phyloP scores from a whole-genome alignment of 35 echinoderm and acorn worm species.

The Chiridota heheva region DNA sequence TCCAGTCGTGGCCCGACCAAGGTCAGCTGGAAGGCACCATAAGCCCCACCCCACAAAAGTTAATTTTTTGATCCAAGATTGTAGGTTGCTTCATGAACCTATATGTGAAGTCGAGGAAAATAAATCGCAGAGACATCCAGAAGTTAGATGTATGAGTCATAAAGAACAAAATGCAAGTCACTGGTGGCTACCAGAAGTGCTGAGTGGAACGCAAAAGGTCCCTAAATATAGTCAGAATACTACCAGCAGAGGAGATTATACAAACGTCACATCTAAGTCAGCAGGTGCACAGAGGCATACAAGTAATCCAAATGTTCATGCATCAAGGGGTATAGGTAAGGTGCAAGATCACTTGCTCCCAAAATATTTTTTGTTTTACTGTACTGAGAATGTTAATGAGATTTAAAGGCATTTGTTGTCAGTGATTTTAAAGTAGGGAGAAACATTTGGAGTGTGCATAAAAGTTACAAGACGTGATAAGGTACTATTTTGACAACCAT shows the following conservation, averaged over 20 bases:
- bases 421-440: too few relatives aligned
- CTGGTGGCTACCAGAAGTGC: constrained; percentile 70
- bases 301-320: constrained; percentile 56
- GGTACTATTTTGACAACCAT: too few relatives aligned
- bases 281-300: constrained; percentile 62
- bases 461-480: too few relatives aligned
- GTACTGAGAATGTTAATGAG: too few relatives aligned
- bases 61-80: constrained; percentile 80
- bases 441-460: too few relatives aligned
- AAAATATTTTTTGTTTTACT: too few relatives aligned
- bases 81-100: constrained; percentile 70
- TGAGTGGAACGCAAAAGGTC: background rate
- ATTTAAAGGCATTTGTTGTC: too few relatives aligned
- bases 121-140: too few relatives aligned
- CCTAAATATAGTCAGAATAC: constrained; percentile 66
- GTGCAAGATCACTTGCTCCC: too few relatives aligned
- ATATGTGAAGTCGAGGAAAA: constrained; percentile 84
- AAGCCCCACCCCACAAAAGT: constrained; percentile 68
- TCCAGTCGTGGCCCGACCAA: background rate
- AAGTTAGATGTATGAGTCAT: too few relatives aligned
- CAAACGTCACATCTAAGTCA: constrained; percentile 5
- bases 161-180: constrained; percentile 28
- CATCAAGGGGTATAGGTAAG: constrained; percentile 76
- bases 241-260: constrained; percentile 68
- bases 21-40: constrained; percentile 37